Evolutionary conservation across 2,113 vertebrate genomes (phyloP).

Genomic region (Hypocryptadius cinnamomeus): DNA sequence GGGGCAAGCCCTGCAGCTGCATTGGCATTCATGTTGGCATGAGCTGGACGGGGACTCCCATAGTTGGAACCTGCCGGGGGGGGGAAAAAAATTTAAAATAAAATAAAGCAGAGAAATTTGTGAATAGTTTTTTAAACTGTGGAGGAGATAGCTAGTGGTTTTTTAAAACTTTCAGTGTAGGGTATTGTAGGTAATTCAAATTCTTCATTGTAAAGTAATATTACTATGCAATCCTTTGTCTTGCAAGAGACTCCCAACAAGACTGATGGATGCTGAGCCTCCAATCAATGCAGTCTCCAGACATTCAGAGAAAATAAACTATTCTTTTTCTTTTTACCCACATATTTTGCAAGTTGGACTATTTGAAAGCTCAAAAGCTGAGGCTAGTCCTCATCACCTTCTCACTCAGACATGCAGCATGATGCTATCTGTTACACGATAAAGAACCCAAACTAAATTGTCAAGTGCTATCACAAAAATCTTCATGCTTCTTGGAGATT

Average conservation of each 20-base stretch:
- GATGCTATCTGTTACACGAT: fast-evolving
- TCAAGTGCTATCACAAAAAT: background rate
- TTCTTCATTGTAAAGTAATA: background rate
- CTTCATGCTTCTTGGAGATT: background rate
- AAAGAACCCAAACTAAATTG: background rate
- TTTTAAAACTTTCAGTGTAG: background rate
- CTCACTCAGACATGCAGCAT: background rate
- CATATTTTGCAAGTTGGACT: background rate
- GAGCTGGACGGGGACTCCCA: constrained; percentile 86
- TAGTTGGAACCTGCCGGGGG: constrained; percentile 87
- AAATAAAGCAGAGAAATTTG: background rate
- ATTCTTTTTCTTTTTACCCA: background rate
- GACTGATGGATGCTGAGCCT: background rate
- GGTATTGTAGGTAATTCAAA: background rate
- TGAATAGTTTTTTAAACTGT: background rate
- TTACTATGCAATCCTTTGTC: background rate
- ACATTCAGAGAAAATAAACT: background rate
- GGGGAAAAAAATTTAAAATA: background rate
- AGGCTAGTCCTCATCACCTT: background rate
- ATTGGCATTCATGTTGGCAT: constrained; percentile 87
- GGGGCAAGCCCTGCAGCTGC: constrained; percentile 89
- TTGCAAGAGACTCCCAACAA: background rate
- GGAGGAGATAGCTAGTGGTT: fast-evolving
- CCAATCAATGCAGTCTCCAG: background rate
- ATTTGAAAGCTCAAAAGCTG: background rate